Evolutionary conservation across 2,888 invertebrate genomes (phyloP), one percentile per base, ranked within the genome.

Genomic region (Dicranocentrus wangi): DNA sequence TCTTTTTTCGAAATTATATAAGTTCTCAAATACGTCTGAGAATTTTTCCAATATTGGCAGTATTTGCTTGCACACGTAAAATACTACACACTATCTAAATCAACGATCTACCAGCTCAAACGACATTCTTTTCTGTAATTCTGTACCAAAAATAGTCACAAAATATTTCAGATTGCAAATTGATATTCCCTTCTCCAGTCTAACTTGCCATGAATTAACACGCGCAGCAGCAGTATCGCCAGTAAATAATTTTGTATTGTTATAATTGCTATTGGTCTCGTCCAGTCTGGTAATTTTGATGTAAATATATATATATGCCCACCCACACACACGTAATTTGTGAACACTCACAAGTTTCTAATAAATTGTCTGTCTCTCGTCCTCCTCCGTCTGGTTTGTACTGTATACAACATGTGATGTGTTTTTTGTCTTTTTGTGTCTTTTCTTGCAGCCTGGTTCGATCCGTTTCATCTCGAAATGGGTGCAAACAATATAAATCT

Each of bases 371-470:
- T 65, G 15, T 71, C 61, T 78, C 70, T 78, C 63, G 78, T 78
- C 70, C 47, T 42, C 78, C 71, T 78, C 72, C 70, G 70, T 78
- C 72, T 71, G 71, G 63, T 66, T 32, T 66, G 78, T 70, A 27
- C 39, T 51, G 55, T 61, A 70, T 63, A 63, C 25, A 70, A 72
- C n/a, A 79, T 66, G 79, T 79, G 79, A 79, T 79, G 79, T 79
- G 72, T 79, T 72, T 76, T 79, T 51, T 71, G 58, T 65, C 66
- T 68, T 66, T 79, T 79, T 79, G 79, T 79, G 79, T 79, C 79
- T 79, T 79, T 79, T 79, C 71, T 82, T 82, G 82, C 82, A 82
- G 82, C 82, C 79, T 82, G 82, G 82, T 82, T 80, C 80, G 82
- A 80, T 80, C 82, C 82, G 78, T 82, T 79, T 79, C 82, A 82